phyloP scores from a whole-genome alignment of 2,113 vertebrate species.

The Otocyon megalotis region DNA sequence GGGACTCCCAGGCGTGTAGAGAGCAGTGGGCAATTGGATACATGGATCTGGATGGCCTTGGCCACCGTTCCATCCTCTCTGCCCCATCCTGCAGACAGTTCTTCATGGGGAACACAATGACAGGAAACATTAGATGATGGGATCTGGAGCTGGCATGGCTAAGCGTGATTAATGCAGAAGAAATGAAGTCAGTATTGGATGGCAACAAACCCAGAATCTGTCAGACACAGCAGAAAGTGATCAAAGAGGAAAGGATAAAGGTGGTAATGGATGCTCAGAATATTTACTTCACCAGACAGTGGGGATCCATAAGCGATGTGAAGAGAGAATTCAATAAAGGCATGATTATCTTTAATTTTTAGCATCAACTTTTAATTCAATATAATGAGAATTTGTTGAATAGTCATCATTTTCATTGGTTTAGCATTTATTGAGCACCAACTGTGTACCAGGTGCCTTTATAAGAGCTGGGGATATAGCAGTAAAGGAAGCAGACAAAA shows the following conservation, averaged over 20 bases:
- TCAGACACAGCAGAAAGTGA: constrained; percentile 46
- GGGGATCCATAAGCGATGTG: background rate
- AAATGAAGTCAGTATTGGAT: constrained; percentile 64
- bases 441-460: background rate
- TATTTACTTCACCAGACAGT: background rate
- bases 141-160: constrained; percentile 55
- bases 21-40: background rate
- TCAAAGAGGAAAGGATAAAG: constrained; percentile 41
- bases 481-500: background rate
- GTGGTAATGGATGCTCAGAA: constrained; percentile 54
- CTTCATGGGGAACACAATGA: constrained; percentile 28
- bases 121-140: constrained; percentile 68
- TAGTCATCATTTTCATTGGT: background rate
- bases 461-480: background rate
- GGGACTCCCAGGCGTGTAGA: background rate
- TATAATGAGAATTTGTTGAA: constrained; percentile 17
- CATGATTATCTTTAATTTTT: constrained; percentile 47
- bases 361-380: background rate
- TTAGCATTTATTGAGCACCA: background rate
- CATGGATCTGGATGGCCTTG: background rate
- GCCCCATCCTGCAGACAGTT: constrained; percentile 45
- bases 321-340: constrained; percentile 39
- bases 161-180: constrained; percentile 71
- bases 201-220: constrained; percentile 59
- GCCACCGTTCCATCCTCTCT: background rate